A percentile compares a stretch with the other conserved stretches of the same genome.
Conservation (phyloP, 2,113 vertebrate species). For the Rostratula benghalensis region DNA sequence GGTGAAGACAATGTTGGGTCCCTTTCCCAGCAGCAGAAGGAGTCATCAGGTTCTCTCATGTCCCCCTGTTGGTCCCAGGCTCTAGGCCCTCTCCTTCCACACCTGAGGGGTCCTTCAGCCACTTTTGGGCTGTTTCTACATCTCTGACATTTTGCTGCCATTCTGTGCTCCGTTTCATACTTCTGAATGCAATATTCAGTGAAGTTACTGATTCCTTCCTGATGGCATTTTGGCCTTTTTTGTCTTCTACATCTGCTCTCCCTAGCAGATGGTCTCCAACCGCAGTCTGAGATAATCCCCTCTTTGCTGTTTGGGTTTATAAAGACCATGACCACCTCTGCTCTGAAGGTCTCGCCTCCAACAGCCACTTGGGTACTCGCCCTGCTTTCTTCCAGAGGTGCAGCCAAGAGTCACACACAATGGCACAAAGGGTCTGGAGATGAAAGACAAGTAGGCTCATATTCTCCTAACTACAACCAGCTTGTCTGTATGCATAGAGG, state of each 20-base stretch:
- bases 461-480: background rate
- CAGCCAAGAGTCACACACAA: background rate
- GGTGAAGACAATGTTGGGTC: fast-evolving
- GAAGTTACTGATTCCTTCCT: background rate
- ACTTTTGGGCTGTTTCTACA: background rate
- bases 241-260: background rate
- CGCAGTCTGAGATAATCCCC: background rate
- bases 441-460: background rate
- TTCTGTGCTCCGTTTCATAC: background rate
- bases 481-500: background rate
- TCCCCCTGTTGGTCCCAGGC: background rate
- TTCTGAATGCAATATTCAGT: background rate
- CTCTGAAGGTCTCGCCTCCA: background rate
- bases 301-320: background rate
- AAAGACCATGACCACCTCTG: background rate
- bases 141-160: background rate
- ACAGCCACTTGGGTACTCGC: fast-evolving
- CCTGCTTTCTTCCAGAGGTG: background rate
- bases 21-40: background rate
- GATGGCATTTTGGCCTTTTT: background rate
- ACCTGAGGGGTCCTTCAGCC: background rate
- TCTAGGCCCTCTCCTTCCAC: background rate
- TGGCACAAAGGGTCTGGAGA: background rate
- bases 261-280: background rate
- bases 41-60: background rate